Base-by-base conservation (phyloP, 2,797 vertebrate genomes). In the Falco cherrug region DNA sequence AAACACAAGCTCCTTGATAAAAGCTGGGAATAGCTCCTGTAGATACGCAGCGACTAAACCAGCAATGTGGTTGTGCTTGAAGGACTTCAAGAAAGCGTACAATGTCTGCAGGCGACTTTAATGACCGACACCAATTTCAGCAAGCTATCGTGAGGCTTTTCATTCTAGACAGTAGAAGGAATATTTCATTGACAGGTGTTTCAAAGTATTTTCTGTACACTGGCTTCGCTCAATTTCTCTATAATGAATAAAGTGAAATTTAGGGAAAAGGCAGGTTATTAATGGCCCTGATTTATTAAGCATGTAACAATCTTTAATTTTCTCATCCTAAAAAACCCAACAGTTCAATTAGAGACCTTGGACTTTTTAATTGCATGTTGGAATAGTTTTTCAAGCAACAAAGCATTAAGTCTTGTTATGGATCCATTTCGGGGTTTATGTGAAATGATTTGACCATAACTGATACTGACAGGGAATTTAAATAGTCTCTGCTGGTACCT, bases 91-190 rank as follows among this genome's bases (percentile, higher is more conserved):
- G 81, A 81, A 96, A 95, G 70, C 77, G 87, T 31, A 60, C 59
- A 4, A 5, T n/a, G 25, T 37, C 65, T 47, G 86, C n/a, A 67
- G 84, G 86, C 35, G 29, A 33, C 37, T 91, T 88, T 84, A 88
- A 92, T 56, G 96, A 96, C 85, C 45, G 95, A 97, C 85, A 71
- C 87, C 0, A 84, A 97, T 77, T 93, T 88, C 89, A 97, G 94
- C 79, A 85, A 96, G 97, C 96, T 82, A 75, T 98, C 93, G 97
- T 65, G 51, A 98, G 95, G 60, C 94, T 99, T 96, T 97, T 97
- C 76, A 99, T 99, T 87, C 97, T 98, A 43, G 98, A 97, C 35
- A 90, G 96, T 67, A 97, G 98, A 91, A 97, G 96, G 70, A 95
- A 91, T 79, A 87, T 43, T 68, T 79, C 96, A 51, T 39, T 86